Base-by-base conservation (phyloP, 2,797 vertebrate species). In the Glossophaga mutica region DNA sequence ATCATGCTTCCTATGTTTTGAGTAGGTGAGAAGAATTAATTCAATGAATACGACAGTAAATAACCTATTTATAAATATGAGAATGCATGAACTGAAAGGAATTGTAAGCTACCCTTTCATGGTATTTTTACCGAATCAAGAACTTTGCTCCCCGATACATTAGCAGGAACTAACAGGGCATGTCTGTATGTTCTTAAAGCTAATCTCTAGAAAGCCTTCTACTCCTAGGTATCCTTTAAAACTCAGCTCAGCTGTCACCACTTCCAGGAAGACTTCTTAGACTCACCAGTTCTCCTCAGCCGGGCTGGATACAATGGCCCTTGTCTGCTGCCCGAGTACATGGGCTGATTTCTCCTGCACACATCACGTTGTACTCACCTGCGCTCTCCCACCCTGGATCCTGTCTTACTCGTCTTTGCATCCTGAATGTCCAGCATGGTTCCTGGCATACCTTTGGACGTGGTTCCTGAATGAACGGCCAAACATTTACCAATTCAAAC, bases 391-490 rank as follows among this genome's bases (percentile, higher is more conserved):
- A 19, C 9, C 77, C 46, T n/a, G 44, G 71, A 9, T 67, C 42
- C n/a, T 68, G 24, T 46, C 46, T 70, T 59, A 29, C 19, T 85
- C 77, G 42, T 94, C 74, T 90, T 73, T 92, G 62, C 42, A 65
- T 84, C 68, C 52, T 89, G 48, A 50, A 48, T 65, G 26, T 65
- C 82, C 65, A n/a, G 22, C 21, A 10, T 5, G 57, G 78, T 91
- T 87, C 57, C 71, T 89, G 65, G 44, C 29, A 2, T 65, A 79
- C 91, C 76, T 91, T 91, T 71, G 65, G 95, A 94, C 95, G 81
- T 90, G 67, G 86, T 96, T 93, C 94, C 81, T 71, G 95, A 96
- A 83, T 71, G 82, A 94, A 74, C 44, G 87, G 70, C 71, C 88
- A 77, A 81, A 89, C 78, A 62, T 29, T 79, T 65, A 94, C 90